These are phyloP conservation scores for Tadarida brasiliensis DNA, from an alignment of 2,797 vertebrate species.

Conservation along the genomic window DNA sequence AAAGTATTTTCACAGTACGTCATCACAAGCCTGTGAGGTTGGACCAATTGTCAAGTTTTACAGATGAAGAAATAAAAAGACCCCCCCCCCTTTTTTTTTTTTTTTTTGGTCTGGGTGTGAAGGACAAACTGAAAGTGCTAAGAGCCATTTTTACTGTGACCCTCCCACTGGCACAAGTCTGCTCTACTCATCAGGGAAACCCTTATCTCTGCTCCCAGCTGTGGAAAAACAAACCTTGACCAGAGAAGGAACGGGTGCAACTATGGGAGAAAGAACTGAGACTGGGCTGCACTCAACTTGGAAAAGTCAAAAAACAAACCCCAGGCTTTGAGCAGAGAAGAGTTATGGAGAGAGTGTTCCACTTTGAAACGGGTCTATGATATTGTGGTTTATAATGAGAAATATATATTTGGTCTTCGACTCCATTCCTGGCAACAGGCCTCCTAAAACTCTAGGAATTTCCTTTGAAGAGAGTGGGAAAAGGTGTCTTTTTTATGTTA, in stretches of 20 bases:
- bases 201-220: background rate
- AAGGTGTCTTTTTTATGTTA: background rate
- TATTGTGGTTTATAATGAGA: background rate
- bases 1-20: background rate
- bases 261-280: background rate
- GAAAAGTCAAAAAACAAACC: slow-evolving; percentile 33
- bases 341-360: background rate
- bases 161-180: background rate
- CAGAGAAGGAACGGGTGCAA: background rate
- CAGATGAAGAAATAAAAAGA: background rate
- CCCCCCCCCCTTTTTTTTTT: too few species aligned
- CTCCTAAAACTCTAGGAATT: slow-evolving; percentile 21
- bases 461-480: background rate
- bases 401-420: background rate
- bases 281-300: background rate
- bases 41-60: background rate
- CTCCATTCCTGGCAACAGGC: background rate
- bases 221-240: background rate
- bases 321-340: slow-evolving; percentile 9
- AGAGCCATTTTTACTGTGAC: background rate
- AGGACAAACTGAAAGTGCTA: background rate
- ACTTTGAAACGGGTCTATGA: background rate
- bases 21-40: background rate
- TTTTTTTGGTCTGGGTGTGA: background rate
- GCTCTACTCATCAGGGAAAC: background rate